Evolutionary conservation across 2,888 invertebrate species (phyloP).

Genomic region (Polylopha cassiicola): DNA sequence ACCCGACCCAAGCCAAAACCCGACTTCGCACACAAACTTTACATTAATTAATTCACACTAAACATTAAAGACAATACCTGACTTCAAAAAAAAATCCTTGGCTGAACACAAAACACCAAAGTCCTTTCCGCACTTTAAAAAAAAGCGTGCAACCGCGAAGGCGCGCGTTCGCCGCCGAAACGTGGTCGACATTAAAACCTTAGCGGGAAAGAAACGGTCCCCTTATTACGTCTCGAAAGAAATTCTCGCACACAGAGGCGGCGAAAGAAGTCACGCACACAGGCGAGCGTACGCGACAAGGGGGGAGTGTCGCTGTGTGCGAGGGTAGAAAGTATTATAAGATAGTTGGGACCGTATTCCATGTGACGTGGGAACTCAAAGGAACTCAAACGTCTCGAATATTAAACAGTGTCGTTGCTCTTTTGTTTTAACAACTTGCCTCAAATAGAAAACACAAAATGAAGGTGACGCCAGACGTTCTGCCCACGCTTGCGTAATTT

Average conservation of each 20-base stretch:
- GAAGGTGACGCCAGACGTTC: no score
- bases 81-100: constrained; percentile 28
- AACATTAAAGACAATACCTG: constrained; percentile 2
- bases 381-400: constrained; percentile 24
- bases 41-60: constrained; percentile 49
- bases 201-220: constrained; percentile 77
- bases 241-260: constrained; percentile 71
- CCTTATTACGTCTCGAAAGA: constrained; percentile 78
- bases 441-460: no score
- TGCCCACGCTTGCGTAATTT: no score
- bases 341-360: constrained; percentile 69
- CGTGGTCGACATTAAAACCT: constrained; percentile 78
- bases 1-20: constrained; percentile 39
- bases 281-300: constrained; percentile 51
- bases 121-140: constrained; percentile 45
- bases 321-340: constrained; percentile 71
- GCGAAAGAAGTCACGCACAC: constrained; percentile 73
- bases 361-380: constrained; percentile 43
- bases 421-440: no score
- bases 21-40: constrained; percentile 61
- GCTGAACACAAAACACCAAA: constrained; percentile 44
- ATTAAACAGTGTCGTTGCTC: constrained; percentile 10
- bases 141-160: constrained; percentile 68
- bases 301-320: constrained; percentile 54
- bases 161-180: constrained; percentile 75